Percentiles rank a stretch among this genome's conserved stretches.
Conservation (phyloP, 2,888 invertebrate genomes). For the Camponotus fellah region DNA sequence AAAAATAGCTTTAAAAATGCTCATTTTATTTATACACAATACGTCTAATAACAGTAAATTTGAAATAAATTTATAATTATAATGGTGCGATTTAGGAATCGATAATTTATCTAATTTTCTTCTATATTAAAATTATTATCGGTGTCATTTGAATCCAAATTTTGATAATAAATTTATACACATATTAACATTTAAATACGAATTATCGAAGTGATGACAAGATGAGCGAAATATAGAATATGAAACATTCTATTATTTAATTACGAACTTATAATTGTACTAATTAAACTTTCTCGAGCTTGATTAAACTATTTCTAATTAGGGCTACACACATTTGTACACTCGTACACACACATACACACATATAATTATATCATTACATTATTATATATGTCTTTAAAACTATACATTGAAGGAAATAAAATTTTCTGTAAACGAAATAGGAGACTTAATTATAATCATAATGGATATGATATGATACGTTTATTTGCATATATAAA, state of each 20-base stretch:
- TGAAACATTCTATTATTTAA: neutral
- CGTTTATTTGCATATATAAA: neutral
- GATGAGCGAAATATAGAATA: neutral
- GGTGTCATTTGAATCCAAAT: neutral
- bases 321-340: neutral
- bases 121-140: neutral
- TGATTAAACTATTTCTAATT: neutral
- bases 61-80: no score
- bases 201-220: neutral
- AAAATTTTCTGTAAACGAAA: neutral
- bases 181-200: no score
- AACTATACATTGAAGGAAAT: neutral
- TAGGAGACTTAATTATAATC: neutral
- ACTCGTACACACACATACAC: no score
- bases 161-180: neutral
- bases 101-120: neutral
- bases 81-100: no score
- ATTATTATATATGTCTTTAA: neutral
- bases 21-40: no score
- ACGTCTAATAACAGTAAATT: no score
- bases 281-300: neutral
- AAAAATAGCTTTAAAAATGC: no score
- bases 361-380: neutral
- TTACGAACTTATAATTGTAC: neutral
- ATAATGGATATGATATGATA: neutral